Evolutionary conservation across 2,113 vertebrate species (phyloP), one percentile per base, ranked within the genome.

Genomic region (Chitala chitala): DNA sequence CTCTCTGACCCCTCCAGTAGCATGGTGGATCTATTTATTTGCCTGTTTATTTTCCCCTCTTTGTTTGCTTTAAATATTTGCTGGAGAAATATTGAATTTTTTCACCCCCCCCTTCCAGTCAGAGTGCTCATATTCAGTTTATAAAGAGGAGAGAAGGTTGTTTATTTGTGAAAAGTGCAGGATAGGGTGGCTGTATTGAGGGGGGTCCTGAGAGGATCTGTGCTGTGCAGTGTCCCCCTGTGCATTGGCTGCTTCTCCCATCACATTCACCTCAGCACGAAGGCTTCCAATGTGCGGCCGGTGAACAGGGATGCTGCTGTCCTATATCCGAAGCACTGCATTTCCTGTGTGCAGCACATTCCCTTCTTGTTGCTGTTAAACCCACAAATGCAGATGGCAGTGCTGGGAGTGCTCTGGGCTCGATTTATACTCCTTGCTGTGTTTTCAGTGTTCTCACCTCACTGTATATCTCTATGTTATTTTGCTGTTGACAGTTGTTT

Each of bases 401-500:
- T n/a, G n/a, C n/a, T n/a, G n/a, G n/a, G n/a, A n/a, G n/a, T n/a
- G n/a, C n/a, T n/a, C n/a, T n/a, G n/a, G n/a, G n/a, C n/a, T n/a
- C n/a, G n/a, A n/a, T n/a, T n/a, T n/a, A n/a, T n/a, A n/a, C n/a
- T n/a, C n/a, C n/a, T n/a, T n/a, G n/a, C 7, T 20, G 48, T 48
- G 7, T 82, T 85, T 80, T 82, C 80, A 83, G 75, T 72, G 81
- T 79, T 82, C 75, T 65, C 73, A 79, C 75, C 85, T 89, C 87
- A 88, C 88, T 87, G 87, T 83, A 85, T 87, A 83, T 87, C 91
- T 89, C 88, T 92, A n/a, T n/a, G n/a, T n/a, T n/a, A n/a, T n/a
- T n/a, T n/a, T n/a, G n/a, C n/a, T n/a, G n/a, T n/a, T n/a, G n/a
- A n/a, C 80, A 71, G 84, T 86, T 80, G 87, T 93, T 94, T n/a